Conservation (phyloP, 2,113 vertebrate genomes). For the Mustelus asterias region DNA sequence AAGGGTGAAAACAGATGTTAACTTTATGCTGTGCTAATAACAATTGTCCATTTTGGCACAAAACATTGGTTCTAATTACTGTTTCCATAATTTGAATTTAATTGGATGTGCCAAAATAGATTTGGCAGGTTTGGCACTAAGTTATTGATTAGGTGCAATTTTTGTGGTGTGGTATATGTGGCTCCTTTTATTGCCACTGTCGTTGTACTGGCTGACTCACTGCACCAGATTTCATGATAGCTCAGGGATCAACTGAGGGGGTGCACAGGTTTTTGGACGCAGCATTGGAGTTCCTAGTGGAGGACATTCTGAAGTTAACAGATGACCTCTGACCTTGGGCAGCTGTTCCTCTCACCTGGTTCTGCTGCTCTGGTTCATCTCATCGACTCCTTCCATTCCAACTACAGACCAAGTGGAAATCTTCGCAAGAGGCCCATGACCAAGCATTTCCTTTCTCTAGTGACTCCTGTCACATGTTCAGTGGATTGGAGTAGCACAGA, state of each 20-base stretch:
- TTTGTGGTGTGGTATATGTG: background rate
- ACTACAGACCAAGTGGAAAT: background rate
- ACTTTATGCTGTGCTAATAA: too few species aligned
- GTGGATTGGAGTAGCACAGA: background rate
- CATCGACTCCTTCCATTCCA: background rate
- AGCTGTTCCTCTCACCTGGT: background rate
- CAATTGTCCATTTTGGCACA: too few species aligned
- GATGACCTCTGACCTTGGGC: background rate
- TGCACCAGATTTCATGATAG: background rate
- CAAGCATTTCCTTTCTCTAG: background rate
- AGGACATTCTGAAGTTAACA: background rate
- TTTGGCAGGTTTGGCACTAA: background rate
- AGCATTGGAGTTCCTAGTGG: background rate
- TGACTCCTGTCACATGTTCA: background rate
- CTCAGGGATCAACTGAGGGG: background rate
- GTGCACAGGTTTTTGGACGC: background rate
- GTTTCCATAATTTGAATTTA: background rate
- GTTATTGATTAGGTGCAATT: background rate
- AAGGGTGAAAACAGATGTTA: background rate
- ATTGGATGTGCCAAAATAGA: background rate
- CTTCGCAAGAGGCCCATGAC: background rate
- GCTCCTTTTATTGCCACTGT: background rate
- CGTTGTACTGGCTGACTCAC: background rate
- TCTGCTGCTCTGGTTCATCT: background rate
- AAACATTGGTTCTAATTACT: background rate